Evolutionary conservation across 2,797 vertebrate genomes (phyloP).

Genomic region (Spheniscus humboldti): DNA sequence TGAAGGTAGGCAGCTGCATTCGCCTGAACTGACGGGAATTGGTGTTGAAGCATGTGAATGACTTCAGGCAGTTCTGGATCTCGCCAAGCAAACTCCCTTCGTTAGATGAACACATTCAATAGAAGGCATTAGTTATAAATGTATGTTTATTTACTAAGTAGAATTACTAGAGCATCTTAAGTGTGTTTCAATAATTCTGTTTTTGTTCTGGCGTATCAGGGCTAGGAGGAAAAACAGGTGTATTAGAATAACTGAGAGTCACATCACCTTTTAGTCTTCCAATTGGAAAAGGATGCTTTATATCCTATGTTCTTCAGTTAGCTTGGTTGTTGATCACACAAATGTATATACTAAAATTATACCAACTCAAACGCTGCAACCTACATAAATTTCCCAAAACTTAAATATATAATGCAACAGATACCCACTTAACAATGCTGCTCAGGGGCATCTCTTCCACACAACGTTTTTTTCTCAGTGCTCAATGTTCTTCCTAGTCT

Average conservation of each 20-base stretch:
- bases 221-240: not conserved
- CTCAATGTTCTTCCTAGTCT: not conserved
- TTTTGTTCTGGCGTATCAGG: not conserved
- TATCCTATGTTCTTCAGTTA: not conserved
- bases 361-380: not conserved
- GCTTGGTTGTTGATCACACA: not conserved
- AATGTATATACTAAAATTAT: not conserved
- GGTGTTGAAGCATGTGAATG: slow-evolving; percentile 98
- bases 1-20: slow-evolving; percentile 96
- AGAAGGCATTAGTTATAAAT: not conserved
- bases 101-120: not conserved
- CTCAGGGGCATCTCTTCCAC: not conserved
- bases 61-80: slow-evolving; percentile 94
- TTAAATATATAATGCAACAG: not conserved
- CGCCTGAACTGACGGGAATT: slow-evolving; percentile 96
- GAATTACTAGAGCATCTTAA: not conserved
- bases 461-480: not conserved
- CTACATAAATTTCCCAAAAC: not conserved
- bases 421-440: not conserved
- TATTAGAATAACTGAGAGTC: not conserved
- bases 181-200: not conserved
- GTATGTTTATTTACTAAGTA: fast-evolving
- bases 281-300: not conserved
- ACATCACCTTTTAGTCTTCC: not conserved
- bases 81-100: slow-evolving; percentile 96